Evolutionary conservation across 1,140 invertebrate genomes (phyloP).

Genomic region (Aethina tumida): DNA sequence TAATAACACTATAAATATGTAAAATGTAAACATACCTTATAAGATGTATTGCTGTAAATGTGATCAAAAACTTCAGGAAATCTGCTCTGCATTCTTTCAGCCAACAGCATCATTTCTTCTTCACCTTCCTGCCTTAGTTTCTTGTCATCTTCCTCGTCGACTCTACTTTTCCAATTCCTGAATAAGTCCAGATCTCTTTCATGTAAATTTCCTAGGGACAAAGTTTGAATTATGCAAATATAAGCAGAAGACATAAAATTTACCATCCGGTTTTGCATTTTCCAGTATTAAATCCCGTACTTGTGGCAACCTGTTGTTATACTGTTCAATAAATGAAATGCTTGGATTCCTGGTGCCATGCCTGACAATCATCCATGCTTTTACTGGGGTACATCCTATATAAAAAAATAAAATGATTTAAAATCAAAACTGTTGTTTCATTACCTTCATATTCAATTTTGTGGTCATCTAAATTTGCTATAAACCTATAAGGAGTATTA

Average conservation of each 20-base stretch:
- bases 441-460: no score
- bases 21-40: slow-evolving; percentile 38
- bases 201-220: slow-evolving; percentile 18
- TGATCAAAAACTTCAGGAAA: slow-evolving; percentile 50
- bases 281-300: slow-evolving; percentile 42
- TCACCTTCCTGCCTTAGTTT: slow-evolving; percentile 51
- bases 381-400: slow-evolving; percentile 47
- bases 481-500: no score
- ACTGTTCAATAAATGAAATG: slow-evolving; percentile 39
- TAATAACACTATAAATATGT: not conserved
- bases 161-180: slow-evolving; percentile 41
- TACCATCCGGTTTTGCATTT: slow-evolving; percentile 24
- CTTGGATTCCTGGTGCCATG: slow-evolving; percentile 60
- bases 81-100: slow-evolving; percentile 51
- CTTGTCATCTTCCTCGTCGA: slow-evolving; percentile 39
- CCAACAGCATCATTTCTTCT: slow-evolving; percentile 54
- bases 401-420: slow-evolving; percentile 11
- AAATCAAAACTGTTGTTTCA: no score
- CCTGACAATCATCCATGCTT: slow-evolving; percentile 55
- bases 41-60: slow-evolving; percentile 44
- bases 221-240: slow-evolving; percentile 9
- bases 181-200: slow-evolving; percentile 36
- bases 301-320: slow-evolving; percentile 39
- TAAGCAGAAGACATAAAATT: slow-evolving; percentile 2
- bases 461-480: no score